Evolutionary conservation across 2,113 vertebrate genomes (phyloP).

Genomic region (Mionectes macconnelli): DNA sequence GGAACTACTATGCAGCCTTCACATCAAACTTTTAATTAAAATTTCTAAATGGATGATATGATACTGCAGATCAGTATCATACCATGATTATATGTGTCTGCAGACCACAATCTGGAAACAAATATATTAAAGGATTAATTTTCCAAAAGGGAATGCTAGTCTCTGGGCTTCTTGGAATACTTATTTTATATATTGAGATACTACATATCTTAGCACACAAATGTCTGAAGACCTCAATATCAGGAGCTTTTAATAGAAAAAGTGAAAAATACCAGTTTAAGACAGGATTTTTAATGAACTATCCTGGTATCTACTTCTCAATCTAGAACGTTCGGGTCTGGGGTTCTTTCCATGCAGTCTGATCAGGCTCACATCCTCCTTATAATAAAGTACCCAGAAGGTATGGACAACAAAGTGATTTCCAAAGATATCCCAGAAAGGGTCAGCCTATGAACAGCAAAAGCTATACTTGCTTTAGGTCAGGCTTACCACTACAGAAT

Average conservation of each 20-base stretch:
- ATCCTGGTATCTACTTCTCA: not conserved
- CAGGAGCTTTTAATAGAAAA: not conserved
- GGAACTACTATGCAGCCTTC: not conserved
- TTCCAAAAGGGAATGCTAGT: conserved; percentile 8
- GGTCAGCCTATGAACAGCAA: not conserved
- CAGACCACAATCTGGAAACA: conserved; percentile 23
- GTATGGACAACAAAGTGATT: not conserved
- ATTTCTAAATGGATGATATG: not conserved
- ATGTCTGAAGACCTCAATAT: not conserved
- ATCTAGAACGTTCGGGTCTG: not conserved
- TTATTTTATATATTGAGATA: not conserved
- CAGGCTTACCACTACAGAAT: not conserved
- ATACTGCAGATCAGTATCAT: conserved; percentile 28
- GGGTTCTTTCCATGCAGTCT: not conserved
- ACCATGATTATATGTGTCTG: not conserved
- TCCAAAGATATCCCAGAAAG: not conserved
- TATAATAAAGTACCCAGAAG: not conserved
- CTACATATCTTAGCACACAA: not conserved
- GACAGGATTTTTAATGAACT: not conserved
- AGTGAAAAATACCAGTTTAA: not conserved
- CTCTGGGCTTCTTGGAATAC: not conserved
- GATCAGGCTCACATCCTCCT: not conserved
- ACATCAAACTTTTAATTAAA: conserved; percentile 53
- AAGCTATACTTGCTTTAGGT: not conserved
- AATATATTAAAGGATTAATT: conserved; percentile 12